These are phyloP conservation scores for Germaria angustata DNA, from an alignment of 2,888 invertebrate genomes.

Conservation along the genomic window DNA sequence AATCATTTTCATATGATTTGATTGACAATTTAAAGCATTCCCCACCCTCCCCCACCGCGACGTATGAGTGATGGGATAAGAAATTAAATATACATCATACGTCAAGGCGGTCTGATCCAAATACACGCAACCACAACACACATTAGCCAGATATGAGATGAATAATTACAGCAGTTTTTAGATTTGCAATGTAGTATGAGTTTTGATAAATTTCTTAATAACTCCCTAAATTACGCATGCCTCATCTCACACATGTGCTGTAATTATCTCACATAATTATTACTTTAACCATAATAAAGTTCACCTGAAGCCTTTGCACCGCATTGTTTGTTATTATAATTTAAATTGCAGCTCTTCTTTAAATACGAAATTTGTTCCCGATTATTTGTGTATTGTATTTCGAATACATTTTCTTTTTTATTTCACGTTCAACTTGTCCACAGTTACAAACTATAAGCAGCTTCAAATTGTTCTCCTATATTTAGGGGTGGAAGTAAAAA, in stretches of 20 bases:
- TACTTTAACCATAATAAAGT: not conserved
- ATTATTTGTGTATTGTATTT: not conserved
- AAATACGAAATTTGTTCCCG: not conserved
- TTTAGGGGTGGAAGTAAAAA: too few species aligned
- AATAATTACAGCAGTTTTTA: not conserved
- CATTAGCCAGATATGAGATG: not conserved
- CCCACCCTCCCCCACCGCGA: too few species aligned
- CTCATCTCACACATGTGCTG: not conserved
- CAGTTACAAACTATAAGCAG: not conserved
- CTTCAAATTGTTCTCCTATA: not conserved
- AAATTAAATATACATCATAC: not conserved
- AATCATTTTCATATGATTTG: too few species aligned
- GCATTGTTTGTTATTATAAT: not conserved
- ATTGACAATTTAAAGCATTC: too few species aligned
- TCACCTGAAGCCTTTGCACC: not conserved
- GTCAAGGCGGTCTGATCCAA: not conserved
- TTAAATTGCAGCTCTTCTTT: not conserved
- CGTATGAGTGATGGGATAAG: not conserved
- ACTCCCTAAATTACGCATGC: not conserved
- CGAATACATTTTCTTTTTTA: not conserved
- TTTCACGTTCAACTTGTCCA: not conserved
- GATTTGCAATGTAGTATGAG: not conserved
- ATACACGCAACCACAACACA: not conserved
- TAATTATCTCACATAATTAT: slow-evolving; percentile 12
- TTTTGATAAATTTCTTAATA: not conserved